Percentiles rank a stretch among this genome's conserved stretches.
Conservation (phyloP, 2,888 invertebrate genomes). For the Pheosia gnoma region DNA sequence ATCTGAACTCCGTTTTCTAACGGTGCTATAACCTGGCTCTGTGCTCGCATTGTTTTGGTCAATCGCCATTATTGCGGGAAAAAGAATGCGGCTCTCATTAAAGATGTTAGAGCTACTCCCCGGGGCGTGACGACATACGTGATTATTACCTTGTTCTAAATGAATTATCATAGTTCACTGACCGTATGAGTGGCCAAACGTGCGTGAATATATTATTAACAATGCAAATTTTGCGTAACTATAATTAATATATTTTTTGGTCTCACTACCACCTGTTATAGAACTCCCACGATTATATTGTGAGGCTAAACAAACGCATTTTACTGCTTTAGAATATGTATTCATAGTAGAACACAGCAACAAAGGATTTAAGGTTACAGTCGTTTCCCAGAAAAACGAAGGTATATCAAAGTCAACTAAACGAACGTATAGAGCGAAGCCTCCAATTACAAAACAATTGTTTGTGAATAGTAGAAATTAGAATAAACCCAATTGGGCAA, state of each 20-base stretch:
- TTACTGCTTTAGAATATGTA: constrained; percentile 14
- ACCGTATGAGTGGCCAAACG: constrained; percentile 22
- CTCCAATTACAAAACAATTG: constrained; percentile 27
- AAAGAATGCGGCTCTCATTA: constrained; percentile 40
- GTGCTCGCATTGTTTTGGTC: constrained; percentile 70
- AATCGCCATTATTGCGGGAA: constrained; percentile 36
- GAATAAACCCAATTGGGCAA: too few relatives aligned
- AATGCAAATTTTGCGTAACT: constrained; percentile 20
- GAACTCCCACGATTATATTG: constrained; percentile 36
- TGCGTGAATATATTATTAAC: constrained; percentile 19
- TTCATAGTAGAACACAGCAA: constrained; percentile 18
- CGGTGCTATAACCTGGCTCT: constrained; percentile 58
- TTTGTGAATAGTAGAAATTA: constrained; percentile 12
- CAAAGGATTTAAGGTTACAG: constrained; percentile 23
- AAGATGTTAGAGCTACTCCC: constrained; percentile 22
- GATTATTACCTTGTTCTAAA: constrained; percentile 25
- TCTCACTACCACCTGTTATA: constrained; percentile 16
- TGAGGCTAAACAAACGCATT: constrained; percentile 31
- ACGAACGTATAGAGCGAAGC: constrained; percentile 22
- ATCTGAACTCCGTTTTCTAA: constrained; percentile 61
- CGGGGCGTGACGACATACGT: constrained; percentile 27
- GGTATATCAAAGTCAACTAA: constrained; percentile 34
- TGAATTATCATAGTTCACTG: constrained; percentile 31
- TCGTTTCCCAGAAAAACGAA: constrained; percentile 37
- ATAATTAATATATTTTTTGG: constrained; percentile 9